These are phyloP conservation scores for Oxytorus armatus DNA, from an alignment of 2,888 invertebrate species.

Conservation along the genomic window DNA sequence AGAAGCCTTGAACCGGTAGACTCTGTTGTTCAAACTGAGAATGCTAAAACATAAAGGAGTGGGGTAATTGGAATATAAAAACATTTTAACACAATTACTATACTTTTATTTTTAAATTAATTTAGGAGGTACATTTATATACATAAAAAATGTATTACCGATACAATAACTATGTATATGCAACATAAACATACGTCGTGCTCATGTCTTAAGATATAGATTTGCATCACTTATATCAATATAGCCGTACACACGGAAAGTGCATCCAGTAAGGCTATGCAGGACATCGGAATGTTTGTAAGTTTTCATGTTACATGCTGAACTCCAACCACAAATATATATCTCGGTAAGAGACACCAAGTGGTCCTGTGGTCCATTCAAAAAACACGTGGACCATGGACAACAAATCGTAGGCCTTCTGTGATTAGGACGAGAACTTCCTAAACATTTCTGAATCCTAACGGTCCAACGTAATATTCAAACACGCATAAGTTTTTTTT, in stretches of 20 bases:
- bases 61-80: too few species aligned
- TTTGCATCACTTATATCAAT: constrained; percentile 71
- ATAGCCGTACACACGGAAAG: constrained; percentile 64
- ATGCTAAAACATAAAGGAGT: too few species aligned
- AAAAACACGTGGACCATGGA: constrained; percentile 56
- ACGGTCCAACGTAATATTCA: constrained; percentile 34
- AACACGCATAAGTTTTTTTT: constrained; percentile 32
- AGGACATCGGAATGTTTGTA: constrained; percentile 82
- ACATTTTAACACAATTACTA: constrained; percentile 84
- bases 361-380: constrained; percentile 56
- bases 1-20: too few species aligned
- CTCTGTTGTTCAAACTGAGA: too few species aligned
- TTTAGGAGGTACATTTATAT: constrained; percentile 84
- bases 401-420: constrained; percentile 63
- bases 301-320: constrained; percentile 71
- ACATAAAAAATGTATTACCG: constrained; percentile 83
- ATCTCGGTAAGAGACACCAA: constrained; percentile 38
- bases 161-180: constrained; percentile 77
- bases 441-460: constrained; percentile 15
- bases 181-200: constrained; percentile 76
- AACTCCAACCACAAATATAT: constrained; percentile 43
- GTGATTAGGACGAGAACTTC: constrained; percentile 44
- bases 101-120: constrained; percentile 84
- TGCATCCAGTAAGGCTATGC: constrained; percentile 74
- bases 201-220: constrained; percentile 74